Conservation (phyloP, 1,140 invertebrate species). For the Macrocentrus cingulum region DNA sequence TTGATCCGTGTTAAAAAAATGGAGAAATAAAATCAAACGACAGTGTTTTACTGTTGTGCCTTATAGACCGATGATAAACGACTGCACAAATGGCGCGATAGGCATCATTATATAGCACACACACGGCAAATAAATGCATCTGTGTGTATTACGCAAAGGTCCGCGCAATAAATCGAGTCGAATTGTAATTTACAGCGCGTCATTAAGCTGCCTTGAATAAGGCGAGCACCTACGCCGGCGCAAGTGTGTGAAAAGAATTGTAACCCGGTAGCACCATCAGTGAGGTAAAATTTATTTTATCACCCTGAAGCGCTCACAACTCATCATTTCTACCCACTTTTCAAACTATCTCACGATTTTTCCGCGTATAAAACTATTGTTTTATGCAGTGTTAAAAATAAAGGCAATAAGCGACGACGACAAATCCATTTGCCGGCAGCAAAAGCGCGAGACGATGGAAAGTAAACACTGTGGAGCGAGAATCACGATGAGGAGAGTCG, state of each 20-base stretch:
- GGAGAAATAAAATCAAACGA: no score
- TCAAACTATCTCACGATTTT: background rate
- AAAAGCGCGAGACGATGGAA: background rate
- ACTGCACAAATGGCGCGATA: background rate
- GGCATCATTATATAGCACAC: no score
- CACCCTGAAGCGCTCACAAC: conserved; percentile 31
- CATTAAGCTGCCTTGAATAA: conserved; percentile 36
- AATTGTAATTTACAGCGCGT: conserved; percentile 44
- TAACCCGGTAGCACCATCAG: conserved; percentile 44
- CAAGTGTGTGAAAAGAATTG: conserved; percentile 19
- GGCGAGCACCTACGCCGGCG: background rate
- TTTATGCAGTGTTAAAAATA: no score
- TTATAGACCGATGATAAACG: background rate
- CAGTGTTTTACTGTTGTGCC: no score
- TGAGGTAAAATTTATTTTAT: conserved; percentile 48
- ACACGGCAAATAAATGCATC: no score
- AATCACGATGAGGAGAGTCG: conserved; percentile 11
- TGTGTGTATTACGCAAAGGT: conserved; percentile 15
- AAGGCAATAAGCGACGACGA: no score
- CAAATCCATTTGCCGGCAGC: no score
- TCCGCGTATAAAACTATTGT: no score
- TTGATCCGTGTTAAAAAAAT: no score
- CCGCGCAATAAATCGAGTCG: conserved; percentile 39
- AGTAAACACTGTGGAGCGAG: conserved; percentile 7
- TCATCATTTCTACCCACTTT: conserved; percentile 31